These are phyloP conservation scores for Nephrotoma guestfalica DNA, from an alignment of 2,888 invertebrate species.

Conservation along the genomic window DNA sequence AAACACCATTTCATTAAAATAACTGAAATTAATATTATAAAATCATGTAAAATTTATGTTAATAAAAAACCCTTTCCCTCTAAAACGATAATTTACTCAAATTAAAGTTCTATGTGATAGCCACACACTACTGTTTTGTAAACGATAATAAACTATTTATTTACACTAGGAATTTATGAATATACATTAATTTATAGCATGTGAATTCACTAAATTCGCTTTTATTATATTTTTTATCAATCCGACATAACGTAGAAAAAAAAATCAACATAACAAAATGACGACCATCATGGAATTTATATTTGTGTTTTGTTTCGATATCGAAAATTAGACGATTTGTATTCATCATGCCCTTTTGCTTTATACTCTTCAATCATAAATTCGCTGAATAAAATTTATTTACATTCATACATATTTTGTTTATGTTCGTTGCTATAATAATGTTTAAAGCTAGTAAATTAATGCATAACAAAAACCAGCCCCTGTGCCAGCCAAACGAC, in stretches of 20 bases:
- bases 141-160: not conserved
- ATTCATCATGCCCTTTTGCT: not conserved
- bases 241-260: not conserved
- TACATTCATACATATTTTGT: not conserved
- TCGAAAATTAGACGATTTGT: not conserved
- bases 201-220: not conserved
- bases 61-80: not conserved
- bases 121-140: not conserved
- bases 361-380: not conserved
- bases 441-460: not conserved
- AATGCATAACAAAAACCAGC: slow-evolving; percentile 29
- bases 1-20: not conserved
- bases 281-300: not conserved
- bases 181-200: not conserved
- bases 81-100: not conserved
- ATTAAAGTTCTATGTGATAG: not conserved
- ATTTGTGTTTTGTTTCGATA: slow-evolving; percentile 1
- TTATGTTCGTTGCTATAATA: not conserved
- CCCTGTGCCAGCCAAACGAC: slow-evolving; percentile 24
- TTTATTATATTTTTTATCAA: not conserved
- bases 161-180: not conserved
- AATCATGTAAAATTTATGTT: not conserved
- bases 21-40: not conserved
- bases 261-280: slow-evolving; percentile 4
- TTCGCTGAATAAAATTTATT: not conserved